These are phyloP conservation scores for Platyura marginata DNA, from an alignment of 1,140 invertebrate species.

Conservation along the genomic window DNA sequence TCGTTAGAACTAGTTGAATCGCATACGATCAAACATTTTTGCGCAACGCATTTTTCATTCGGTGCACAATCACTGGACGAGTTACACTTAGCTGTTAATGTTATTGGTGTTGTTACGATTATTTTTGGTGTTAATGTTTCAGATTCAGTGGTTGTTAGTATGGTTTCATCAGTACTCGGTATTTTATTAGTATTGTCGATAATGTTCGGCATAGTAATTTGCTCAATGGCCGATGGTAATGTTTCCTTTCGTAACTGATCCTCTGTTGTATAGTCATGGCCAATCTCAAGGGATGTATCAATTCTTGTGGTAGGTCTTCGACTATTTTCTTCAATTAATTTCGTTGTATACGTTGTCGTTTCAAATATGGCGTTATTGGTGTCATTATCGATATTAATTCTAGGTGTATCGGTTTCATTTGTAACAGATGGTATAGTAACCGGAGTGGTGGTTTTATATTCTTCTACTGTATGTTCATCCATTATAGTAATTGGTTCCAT, in stretches of 20 bases:
- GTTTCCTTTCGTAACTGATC: background rate
- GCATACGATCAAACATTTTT: conserved; percentile 33
- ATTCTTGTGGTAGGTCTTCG: conserved; percentile 14
- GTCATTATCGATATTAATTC: no score
- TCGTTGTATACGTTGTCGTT: background rate
- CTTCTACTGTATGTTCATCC: no score
- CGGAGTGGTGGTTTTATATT: no score
- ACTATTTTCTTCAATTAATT: conserved; percentile 8
- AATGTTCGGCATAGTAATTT: conserved; percentile 23
- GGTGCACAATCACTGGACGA: conserved; percentile 25
- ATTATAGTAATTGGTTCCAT: no score
- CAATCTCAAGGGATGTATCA: conserved; percentile 18
- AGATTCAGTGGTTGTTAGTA: conserved; percentile 8
- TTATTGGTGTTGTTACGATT: background rate
- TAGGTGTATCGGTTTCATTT: no score
- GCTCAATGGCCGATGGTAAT: no score
- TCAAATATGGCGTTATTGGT: no score
- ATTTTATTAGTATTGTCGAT: conserved; percentile 10
- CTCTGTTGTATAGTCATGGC: conserved; percentile 7
- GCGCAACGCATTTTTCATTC: conserved; percentile 32
- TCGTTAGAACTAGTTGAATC: conserved; percentile 28
- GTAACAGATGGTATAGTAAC: no score
- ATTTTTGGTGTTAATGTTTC: no score
- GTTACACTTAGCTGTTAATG: background rate
- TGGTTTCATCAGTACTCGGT: conserved; percentile 6